These are phyloP conservation scores for Lepidocolaptes lacrymiger DNA, from an alignment of 2,797 vertebrate genomes.

Conservation along the genomic window DNA sequence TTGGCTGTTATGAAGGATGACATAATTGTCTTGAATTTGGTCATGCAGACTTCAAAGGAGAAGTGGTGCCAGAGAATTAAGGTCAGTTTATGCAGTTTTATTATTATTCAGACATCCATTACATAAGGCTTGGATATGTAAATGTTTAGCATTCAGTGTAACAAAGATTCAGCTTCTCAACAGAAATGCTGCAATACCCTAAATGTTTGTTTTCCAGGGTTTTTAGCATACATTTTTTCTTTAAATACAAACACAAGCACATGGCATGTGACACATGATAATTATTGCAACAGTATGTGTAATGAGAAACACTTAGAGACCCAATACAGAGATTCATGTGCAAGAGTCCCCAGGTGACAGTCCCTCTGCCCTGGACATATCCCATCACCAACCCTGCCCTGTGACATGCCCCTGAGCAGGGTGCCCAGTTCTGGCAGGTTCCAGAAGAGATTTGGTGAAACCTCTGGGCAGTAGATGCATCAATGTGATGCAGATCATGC, in stretches of 20 bases:
- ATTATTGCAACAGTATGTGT: background rate
- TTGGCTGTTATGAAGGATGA: conserved; percentile 71
- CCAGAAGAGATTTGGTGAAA: background rate
- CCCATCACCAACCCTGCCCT: background rate
- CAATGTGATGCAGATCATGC: fast-evolving
- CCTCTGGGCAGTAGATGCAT: background rate
- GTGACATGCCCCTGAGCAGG: background rate
- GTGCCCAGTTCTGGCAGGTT: background rate
- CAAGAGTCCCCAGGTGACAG: background rate
- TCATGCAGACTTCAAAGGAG: conserved; percentile 69
- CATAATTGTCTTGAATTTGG: conserved; percentile 72
- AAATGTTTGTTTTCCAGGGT: background rate
- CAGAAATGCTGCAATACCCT: background rate
- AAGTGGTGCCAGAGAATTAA: conserved; percentile 62
- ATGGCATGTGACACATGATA: background rate
- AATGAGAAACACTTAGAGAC: background rate
- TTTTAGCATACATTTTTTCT: background rate
- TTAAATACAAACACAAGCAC: background rate
- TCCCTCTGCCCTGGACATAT: fast-evolving
- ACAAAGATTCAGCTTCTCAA: conserved; percentile 12
- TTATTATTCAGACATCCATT: conserved; percentile 70
- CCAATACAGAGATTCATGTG: background rate
- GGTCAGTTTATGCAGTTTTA: conserved; percentile 65
- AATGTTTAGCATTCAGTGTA: conserved; percentile 24
- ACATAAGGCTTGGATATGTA: conserved; percentile 67